Base-by-base conservation (phyloP, 2,888 invertebrate species). In the Acronicta alni region DNA sequence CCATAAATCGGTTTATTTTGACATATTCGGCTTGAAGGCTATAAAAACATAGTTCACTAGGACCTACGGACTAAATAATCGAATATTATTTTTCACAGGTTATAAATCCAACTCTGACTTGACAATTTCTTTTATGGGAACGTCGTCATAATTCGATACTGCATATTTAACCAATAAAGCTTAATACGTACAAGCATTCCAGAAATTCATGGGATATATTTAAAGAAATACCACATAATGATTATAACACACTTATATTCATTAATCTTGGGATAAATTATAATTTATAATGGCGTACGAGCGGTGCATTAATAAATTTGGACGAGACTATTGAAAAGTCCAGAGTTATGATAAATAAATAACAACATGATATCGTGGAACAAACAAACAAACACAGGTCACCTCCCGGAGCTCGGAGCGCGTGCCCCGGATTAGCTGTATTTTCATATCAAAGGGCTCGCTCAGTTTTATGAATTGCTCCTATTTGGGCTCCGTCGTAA, bases 381-480 rank as follows among this genome's bases (percentile, higher is more conserved):
- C 75, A 76, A 81, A 81, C 87, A 89, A 89, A 90, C 89, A 89
- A 88, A 88, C 86, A 81, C 73, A 81, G 86, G 84, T 85, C 84
- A 85, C 85, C 86, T 86, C 88, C 89, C 87, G 88, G 81, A 77
- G 88, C 72, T 82, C 73, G 66, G 82, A 75, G 87, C 93, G 92
- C 93, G 93, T 93, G 93, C 87, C 91, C 59, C 63, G 91, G 93
- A 92, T 94, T 93, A 92, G 82, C 77, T 81, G 84, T 85, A 93
- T 93, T 94, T 93, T 94, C 92, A 93, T 93, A 93, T 93, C 89
- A 93, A 93, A 93, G 89, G 88, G 82, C 81, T 83, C 81, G 88
- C 89, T 89, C 86, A 88, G 84, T 89, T 89, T 91, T 92, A 92
- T 92, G 89, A 92, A 91, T 92, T 90, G 89, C 88, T 90, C 84